Evolutionary conservation across 2,888 invertebrate species (phyloP), one percentile per base, ranked within the genome.

Genomic region (Stratiomys singularior): DNA sequence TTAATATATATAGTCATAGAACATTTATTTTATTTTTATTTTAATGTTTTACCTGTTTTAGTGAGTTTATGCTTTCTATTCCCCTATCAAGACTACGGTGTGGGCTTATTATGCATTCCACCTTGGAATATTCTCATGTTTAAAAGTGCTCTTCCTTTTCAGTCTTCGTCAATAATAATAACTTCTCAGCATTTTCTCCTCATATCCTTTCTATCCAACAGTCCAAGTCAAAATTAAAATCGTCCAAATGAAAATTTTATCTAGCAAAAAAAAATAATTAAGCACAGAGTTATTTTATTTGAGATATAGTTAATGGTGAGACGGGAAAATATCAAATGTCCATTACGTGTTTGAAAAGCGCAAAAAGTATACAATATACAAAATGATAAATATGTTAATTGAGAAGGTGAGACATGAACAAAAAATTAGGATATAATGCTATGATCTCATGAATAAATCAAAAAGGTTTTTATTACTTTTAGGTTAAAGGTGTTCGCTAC

Each of bases 391-490:
- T 37, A 37, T 37, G 37, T 37, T 5, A 37, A 37, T 37, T 9
- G 37, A 37, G 37, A 37, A 37, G 37, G 37, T 37, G 37, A 5
- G 37, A 37, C 37, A 52, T 9, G 52, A 7, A 52, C 4, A 52
- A 18, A 52, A 18, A 52, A 52, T n/a, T 52, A 52, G 15, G 25
- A 58, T 72, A 30, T 72, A 27, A 72, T 72, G 18, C 72, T 58
- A 74, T 74, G 74, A 74, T 74, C 74, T 74, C 74, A 74, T 74
- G 74, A 74, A 74, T 58, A 74, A 74, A 58, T 74, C 60, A 74
- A 21, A 47, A 74, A 58, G 58, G 58, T 74, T 58, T 69, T 21
- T 47, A 15, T 44, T 44, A 30, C 30, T 69, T 69, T 13, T 37
- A 37, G 9, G 37, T 37, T 37, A 9, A 37, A 37, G 37, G 37